Evolutionary conservation across 2,797 vertebrate species (phyloP).

Genomic region (Neostethus bicornis): DNA sequence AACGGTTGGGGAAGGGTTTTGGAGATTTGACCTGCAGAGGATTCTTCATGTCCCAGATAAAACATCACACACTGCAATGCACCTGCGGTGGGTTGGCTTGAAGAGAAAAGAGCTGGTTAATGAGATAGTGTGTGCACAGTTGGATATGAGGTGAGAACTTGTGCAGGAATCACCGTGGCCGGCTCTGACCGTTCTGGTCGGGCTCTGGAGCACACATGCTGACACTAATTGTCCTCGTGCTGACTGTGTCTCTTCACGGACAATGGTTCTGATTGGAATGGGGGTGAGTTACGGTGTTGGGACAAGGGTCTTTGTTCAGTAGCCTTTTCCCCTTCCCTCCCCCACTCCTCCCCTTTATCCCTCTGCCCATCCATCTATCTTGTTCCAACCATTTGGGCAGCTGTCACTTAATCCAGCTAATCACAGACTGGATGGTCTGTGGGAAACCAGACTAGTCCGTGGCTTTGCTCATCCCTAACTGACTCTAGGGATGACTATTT

Average conservation of each 20-base stretch:
- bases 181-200: slow-evolving; percentile 38
- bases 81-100: slow-evolving; percentile 1
- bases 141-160: slow-evolving; percentile 7
- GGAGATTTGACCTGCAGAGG: slow-evolving; percentile 52
- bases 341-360: slow-evolving; percentile 67
- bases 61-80: slow-evolving; percentile 17
- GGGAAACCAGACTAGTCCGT: slow-evolving; percentile 77
- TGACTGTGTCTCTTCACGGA: slow-evolving; percentile 70
- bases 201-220: slow-evolving; percentile 64
- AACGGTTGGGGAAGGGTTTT: slow-evolving; percentile 45
- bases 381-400: slow-evolving; percentile 84
- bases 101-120: not conserved
- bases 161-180: slow-evolving; percentile 2
- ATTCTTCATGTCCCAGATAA: slow-evolving; percentile 36
- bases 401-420: slow-evolving; percentile 89
- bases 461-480: slow-evolving; percentile 54
- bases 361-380: slow-evolving; percentile 76
- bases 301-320: slow-evolving; percentile 82
- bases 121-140: slow-evolving; percentile 7
- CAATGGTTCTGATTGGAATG: slow-evolving; percentile 75
- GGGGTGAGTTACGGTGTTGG: slow-evolving; percentile 74
- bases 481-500: slow-evolving; percentile 49
- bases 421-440: slow-evolving; percentile 80
- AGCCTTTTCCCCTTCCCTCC: slow-evolving; percentile 70
- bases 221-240: slow-evolving; percentile 72